Percentiles rank a stretch among this genome's conserved stretches.
Conservation (phyloP, 2,888 invertebrate species). For the Osmoderma eremita region DNA sequence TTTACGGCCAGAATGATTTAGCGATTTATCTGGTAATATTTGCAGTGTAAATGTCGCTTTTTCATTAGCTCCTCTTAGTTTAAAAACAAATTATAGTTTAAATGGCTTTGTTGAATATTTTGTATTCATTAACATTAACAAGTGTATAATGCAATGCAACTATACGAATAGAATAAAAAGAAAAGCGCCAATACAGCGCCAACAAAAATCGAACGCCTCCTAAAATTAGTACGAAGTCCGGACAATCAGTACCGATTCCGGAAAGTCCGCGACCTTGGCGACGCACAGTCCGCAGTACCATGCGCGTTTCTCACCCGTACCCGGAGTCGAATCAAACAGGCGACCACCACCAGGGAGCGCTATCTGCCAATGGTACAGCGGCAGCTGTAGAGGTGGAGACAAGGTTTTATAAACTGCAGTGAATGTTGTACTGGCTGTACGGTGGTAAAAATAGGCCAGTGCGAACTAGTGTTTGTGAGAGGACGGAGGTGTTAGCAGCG, state of each 20-base stretch:
- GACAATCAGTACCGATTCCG: conserved; percentile 42
- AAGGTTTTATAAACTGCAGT: conserved; percentile 74
- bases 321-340: conserved; percentile 24
- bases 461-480: conserved; percentile 55
- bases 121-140: too few species aligned
- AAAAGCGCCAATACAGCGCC: neutral
- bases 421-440: conserved; percentile 70
- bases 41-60: too few species aligned
- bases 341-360: conserved; percentile 50
- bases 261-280: conserved; percentile 53
- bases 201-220: too few species aligned
- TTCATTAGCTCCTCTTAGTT: too few species aligned
- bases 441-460: conserved; percentile 72
- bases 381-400: conserved; percentile 64
- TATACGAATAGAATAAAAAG: too few species aligned
- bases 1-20: too few species aligned
- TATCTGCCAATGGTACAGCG: conserved; percentile 45
- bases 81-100: too few species aligned
- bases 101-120: too few species aligned
- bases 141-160: too few species aligned
- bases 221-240: conserved; percentile 12
- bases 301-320: neutral
- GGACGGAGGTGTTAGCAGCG: conserved; percentile 47
- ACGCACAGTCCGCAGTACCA: conserved; percentile 30
- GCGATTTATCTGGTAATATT: too few species aligned